Conservation (phyloP, 2,113 vertebrate genomes). For the Coracopsis vasa region DNA sequence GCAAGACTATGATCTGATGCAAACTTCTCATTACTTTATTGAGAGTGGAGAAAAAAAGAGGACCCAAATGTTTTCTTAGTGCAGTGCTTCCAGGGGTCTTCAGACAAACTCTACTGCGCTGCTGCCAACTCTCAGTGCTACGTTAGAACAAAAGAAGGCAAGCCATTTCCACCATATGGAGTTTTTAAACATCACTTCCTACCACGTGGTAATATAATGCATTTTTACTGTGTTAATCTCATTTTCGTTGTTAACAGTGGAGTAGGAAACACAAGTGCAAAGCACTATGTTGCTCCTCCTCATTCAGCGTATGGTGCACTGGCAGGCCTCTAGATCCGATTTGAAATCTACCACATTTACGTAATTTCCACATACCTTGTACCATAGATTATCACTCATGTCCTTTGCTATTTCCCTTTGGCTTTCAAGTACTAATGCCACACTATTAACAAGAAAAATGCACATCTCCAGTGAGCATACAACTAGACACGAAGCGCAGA, state of each 20-base stretch:
- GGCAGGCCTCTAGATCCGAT: neutral
- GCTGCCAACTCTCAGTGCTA: neutral
- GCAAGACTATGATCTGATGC: neutral
- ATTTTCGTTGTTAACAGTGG: neutral
- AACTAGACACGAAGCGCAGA: neutral
- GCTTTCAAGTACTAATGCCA: neutral
- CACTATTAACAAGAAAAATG: neutral
- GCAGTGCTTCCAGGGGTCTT: neutral
- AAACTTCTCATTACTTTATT: neutral
- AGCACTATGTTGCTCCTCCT: neutral
- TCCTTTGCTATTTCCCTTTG: neutral
- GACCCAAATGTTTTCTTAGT: neutral
- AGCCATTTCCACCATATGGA: fast-evolving
- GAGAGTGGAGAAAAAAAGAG: neutral
- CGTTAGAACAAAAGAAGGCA: neutral
- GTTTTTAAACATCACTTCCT: neutral
- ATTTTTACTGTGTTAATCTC: neutral
- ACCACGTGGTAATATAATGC: neutral
- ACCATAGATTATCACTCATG: fast-evolving
- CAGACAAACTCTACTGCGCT: neutral
- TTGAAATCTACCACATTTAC: neutral
- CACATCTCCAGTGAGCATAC: neutral
- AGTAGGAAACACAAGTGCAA: neutral
- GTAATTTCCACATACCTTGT: neutral
- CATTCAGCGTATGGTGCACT: neutral